Evolutionary conservation across 2,797 vertebrate species (phyloP).

Genomic region (Lindbergichthys nudifrons): DNA sequence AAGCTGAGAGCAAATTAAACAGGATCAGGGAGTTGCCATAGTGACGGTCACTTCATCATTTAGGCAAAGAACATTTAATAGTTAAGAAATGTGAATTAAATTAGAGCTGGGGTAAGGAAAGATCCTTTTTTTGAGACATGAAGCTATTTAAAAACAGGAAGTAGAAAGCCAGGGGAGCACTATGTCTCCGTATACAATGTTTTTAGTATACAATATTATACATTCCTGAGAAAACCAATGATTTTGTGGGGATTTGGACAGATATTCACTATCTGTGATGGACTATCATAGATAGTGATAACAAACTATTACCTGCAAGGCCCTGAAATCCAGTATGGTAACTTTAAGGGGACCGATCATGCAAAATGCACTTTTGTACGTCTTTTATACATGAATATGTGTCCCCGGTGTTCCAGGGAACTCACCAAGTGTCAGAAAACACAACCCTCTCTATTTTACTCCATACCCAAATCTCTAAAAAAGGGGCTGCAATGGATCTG

Average conservation of each 20-base stretch:
- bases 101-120: background rate
- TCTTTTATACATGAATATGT: too few relatives aligned
- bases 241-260: background rate
- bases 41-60: background rate
- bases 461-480: too few relatives aligned
- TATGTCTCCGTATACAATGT: background rate
- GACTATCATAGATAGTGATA: too few relatives aligned
- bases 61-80: background rate
- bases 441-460: too few relatives aligned
- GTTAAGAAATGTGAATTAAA: background rate
- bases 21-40: constrained; percentile 5
- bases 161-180: background rate
- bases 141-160: background rate
- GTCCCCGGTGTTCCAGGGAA: too few relatives aligned
- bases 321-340: background rate
- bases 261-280: too few relatives aligned
- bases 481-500: too few relatives aligned
- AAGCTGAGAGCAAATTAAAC: background rate
- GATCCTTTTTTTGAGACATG: background rate
- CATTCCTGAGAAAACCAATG: too few relatives aligned
- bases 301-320: background rate
- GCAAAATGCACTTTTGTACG: too few relatives aligned
- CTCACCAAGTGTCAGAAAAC: too few relatives aligned
- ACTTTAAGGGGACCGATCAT: too few relatives aligned
- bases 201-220: too few relatives aligned